Evolutionary conservation across 2,797 vertebrate species (phyloP).

Genomic region (Sebastes goodei): DNA sequence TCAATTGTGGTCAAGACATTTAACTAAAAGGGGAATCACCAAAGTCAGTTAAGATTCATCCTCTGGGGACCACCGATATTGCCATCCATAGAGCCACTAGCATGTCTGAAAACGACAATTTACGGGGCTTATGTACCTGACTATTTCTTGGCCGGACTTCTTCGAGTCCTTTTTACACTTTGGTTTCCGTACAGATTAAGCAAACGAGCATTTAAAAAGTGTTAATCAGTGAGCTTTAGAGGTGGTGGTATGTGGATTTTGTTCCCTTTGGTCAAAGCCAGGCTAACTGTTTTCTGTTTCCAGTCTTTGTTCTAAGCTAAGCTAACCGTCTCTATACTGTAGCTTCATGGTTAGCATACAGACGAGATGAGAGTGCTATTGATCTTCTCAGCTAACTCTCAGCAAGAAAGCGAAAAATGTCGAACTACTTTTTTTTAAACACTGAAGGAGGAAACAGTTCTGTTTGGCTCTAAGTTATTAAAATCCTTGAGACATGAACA

Average conservation of each 20-base stretch:
- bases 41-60: neutral
- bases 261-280: neutral
- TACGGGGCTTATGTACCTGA: neutral
- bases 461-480: neutral
- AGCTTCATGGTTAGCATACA: neutral
- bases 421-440: conserved; percentile 1
- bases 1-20: neutral
- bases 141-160: neutral
- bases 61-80: neutral
- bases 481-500: neutral
- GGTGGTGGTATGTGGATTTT: neutral
- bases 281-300: neutral
- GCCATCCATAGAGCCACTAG: neutral
- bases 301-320: neutral
- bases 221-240: neutral
- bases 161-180: neutral
- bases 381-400: neutral
- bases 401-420: neutral
- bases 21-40: neutral
- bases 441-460: neutral
- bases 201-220: neutral
- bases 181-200: neutral
- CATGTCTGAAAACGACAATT: neutral
- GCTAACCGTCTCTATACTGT: neutral
- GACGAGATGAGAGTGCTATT: neutral